These are phyloP conservation scores for Drymonia ruficornis DNA, from an alignment of 2,888 invertebrate species.

Conservation along the genomic window DNA sequence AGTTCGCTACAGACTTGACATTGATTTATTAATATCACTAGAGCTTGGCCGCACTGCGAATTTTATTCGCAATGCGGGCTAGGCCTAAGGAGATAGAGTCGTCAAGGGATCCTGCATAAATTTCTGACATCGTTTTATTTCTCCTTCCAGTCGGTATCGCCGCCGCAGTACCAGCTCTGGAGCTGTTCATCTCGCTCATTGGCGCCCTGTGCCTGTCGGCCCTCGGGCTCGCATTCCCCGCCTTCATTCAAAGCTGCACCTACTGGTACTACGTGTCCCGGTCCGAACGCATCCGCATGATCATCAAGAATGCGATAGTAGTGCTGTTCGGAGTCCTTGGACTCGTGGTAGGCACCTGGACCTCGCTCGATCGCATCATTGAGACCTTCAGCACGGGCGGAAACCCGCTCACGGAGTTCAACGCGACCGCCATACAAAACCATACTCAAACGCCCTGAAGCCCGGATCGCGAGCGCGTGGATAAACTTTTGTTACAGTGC, in stretches of 20 bases:
- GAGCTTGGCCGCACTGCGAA: too few relatives aligned
- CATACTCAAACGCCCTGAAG: slow-evolving; percentile 12
- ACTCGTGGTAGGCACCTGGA: slow-evolving; percentile 88
- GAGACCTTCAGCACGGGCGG: slow-evolving; percentile 67
- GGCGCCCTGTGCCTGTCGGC: slow-evolving; percentile 96
- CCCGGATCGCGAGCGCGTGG: slow-evolving; percentile 15
- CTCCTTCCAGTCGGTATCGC: slow-evolving; percentile 90
- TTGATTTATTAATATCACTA: too few relatives aligned
- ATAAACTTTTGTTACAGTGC: slow-evolving; percentile 44
- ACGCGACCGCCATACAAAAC: slow-evolving; percentile 19
- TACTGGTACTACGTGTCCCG: slow-evolving; percentile 89
- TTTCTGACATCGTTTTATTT: background rate
- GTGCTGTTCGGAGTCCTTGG: slow-evolving; percentile 88
- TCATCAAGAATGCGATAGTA: slow-evolving; percentile 86
- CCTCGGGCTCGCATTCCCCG: slow-evolving; percentile 95
- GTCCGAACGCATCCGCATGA: slow-evolving; percentile 81
- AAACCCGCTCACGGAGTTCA: background rate
- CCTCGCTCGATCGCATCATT: slow-evolving; percentile 87
- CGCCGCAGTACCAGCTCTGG: slow-evolving; percentile 93
- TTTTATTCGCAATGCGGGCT: too few relatives aligned
- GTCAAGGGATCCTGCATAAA: too few relatives aligned
- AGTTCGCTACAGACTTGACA: too few relatives aligned
- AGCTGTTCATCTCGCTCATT: slow-evolving; percentile 91
- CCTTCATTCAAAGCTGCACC: slow-evolving; percentile 93
- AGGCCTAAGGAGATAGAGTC: too few relatives aligned